Conservation (phyloP, 2,113 vertebrate species). For the Corythornis madagascariensis region DNA sequence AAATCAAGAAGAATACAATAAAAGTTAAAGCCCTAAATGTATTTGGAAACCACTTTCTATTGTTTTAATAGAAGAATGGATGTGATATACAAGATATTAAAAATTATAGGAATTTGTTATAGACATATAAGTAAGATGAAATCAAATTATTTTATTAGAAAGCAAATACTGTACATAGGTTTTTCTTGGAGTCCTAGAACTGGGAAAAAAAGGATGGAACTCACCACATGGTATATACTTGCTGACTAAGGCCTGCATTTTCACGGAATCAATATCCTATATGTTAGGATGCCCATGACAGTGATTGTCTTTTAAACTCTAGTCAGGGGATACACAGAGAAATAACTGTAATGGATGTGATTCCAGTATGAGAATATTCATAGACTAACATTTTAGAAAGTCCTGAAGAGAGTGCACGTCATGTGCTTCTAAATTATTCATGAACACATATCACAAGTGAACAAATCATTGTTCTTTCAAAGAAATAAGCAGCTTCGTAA, state of each 20-base stretch:
- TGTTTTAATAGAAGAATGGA: constrained; percentile 25
- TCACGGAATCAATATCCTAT: background rate
- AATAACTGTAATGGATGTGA: background rate
- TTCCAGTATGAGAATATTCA: background rate
- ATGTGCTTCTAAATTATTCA: background rate
- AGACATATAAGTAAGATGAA: background rate
- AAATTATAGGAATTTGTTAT: background rate
- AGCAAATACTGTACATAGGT: background rate
- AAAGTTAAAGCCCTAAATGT: constrained; percentile 46
- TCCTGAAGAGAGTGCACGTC: background rate
- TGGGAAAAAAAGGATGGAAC: background rate
- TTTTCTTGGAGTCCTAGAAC: background rate
- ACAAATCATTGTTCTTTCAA: background rate
- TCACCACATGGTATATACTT: background rate
- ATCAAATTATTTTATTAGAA: constrained; percentile 10
- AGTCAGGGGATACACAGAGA: background rate
- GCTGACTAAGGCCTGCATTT: background rate
- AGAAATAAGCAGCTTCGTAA: background rate
- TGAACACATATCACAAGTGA: background rate
- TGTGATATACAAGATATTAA: constrained; percentile 14
- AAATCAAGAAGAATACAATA: constrained; percentile 49
- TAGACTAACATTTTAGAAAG: background rate
- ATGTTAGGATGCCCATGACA: background rate
- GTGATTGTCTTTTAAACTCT: background rate
- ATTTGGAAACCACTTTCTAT: constrained; percentile 23